Percentiles rank a stretch among this genome's conserved stretches.
phyloP scores from a whole-genome alignment of 1,140 invertebrate species.

The Procambarus clarkii region DNA sequence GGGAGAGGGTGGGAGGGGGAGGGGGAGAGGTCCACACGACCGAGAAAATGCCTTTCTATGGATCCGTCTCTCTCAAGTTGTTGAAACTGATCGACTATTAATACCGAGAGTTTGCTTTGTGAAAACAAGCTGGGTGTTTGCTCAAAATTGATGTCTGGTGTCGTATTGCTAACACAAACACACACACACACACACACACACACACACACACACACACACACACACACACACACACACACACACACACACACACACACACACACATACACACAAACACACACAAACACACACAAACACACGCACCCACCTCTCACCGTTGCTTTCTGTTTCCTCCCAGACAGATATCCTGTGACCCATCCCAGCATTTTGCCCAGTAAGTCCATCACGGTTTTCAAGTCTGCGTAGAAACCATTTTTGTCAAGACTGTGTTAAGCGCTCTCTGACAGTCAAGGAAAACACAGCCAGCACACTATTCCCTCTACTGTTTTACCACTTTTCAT shows the following conservation, averaged over 20 bases:
- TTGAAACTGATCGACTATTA: background rate
- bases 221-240: conserved; percentile 2
- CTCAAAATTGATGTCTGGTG: background rate
- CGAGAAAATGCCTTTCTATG: too few species aligned
- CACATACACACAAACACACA: conserved; percentile 7
- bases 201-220: conserved; percentile 7
- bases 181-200: too few species aligned
- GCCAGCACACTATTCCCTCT: too few species aligned
- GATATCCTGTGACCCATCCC: too few species aligned
- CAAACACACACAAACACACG: background rate
- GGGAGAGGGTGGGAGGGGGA: background rate
- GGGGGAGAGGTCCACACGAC: background rate
- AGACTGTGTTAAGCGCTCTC: too few species aligned
- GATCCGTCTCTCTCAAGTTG: background rate
- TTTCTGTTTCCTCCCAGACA: too few species aligned
- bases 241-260: background rate
- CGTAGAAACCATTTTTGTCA: too few species aligned
- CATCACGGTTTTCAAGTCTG: too few species aligned
- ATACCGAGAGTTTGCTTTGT: background rate
- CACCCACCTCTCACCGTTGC: background rate
- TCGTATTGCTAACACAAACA: too few species aligned
- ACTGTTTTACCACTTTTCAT: too few species aligned
- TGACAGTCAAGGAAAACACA: too few species aligned
- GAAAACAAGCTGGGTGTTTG: background rate
- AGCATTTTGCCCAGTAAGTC: too few species aligned